phyloP scores from a whole-genome alignment of 1,140 invertebrate genomes.

The Eueides isabella region DNA sequence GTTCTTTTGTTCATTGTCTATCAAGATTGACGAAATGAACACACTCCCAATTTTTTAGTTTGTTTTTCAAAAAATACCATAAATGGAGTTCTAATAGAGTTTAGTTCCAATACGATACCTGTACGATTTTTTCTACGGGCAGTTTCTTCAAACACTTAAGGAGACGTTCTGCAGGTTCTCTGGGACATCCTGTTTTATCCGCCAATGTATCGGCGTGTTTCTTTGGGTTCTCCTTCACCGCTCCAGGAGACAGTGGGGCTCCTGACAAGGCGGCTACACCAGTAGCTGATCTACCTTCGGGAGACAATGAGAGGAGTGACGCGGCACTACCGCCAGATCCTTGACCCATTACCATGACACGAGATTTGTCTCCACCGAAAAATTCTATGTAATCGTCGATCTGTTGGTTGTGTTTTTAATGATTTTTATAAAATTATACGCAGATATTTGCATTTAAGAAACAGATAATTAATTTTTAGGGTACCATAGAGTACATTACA shows the following conservation, averaged over 20 bases:
- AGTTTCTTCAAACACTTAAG: conserved; percentile 83
- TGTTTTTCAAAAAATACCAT: too few species aligned
- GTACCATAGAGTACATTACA: too few species aligned
- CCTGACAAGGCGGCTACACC: conserved; percentile 87
- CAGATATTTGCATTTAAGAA: too few species aligned
- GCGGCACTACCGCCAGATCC: conserved; percentile 87
- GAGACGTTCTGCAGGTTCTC: conserved; percentile 77
- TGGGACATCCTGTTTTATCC: conserved; percentile 82
- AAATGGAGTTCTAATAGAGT: too few species aligned
- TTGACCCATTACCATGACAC: conserved; percentile 87
- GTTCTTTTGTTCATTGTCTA: too few species aligned
- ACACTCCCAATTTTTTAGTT: too few species aligned
- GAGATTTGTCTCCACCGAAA: conserved; percentile 88
- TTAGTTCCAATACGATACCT: conserved; percentile 40
- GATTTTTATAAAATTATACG: conserved; percentile 14
- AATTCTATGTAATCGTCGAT: conserved; percentile 86
- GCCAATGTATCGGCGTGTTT: conserved; percentile 81
- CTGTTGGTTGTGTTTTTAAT: too few species aligned
- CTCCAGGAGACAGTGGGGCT: conserved; percentile 85
- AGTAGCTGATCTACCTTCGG: conserved; percentile 70
- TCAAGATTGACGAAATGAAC: too few species aligned
- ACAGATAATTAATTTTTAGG: too few species aligned
- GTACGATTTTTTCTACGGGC: conserved; percentile 61
- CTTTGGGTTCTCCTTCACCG: conserved; percentile 82
- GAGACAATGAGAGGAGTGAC: conserved; percentile 83